Percentiles rank a stretch among this genome's conserved stretches.
These are phyloP conservation scores for Rapana venosa DNA, from an alignment of 2,888 invertebrate species.

Conservation along the genomic window DNA sequence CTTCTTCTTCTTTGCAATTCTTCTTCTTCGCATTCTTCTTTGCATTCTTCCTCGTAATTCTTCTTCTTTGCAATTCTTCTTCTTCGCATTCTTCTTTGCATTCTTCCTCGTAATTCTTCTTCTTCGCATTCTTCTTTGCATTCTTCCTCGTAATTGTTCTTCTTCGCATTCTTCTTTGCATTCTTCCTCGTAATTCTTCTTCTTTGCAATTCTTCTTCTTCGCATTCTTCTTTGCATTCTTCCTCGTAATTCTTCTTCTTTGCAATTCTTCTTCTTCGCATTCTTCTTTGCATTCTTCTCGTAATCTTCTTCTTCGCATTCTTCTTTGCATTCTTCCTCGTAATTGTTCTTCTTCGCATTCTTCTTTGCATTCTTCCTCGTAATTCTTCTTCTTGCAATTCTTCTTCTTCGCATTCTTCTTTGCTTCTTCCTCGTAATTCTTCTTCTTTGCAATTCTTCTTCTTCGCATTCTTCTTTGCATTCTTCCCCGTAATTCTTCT, in stretches of 20 bases:
- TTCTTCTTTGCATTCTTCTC: too few species aligned
- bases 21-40: background rate
- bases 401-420: too few species aligned
- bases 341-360: background rate
- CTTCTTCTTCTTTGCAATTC: background rate
- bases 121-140: background rate
- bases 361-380: background rate
- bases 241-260: too few species aligned
- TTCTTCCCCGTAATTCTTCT: too few species aligned
- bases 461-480: too few species aligned
- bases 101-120: background rate
- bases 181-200: background rate
- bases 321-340: background rate
- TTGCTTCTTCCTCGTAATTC: too few species aligned
- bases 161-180: background rate
- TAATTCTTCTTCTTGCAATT: too few species aligned
- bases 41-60: background rate
- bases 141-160: background rate
- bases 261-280: too few species aligned
- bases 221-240: background rate
- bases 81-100: background rate
- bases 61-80: background rate
- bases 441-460: too few species aligned
- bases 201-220: background rate
- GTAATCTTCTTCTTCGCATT: background rate